Conservation (phyloP, 2,888 invertebrate species). For the Drosophila gaucha region DNA sequence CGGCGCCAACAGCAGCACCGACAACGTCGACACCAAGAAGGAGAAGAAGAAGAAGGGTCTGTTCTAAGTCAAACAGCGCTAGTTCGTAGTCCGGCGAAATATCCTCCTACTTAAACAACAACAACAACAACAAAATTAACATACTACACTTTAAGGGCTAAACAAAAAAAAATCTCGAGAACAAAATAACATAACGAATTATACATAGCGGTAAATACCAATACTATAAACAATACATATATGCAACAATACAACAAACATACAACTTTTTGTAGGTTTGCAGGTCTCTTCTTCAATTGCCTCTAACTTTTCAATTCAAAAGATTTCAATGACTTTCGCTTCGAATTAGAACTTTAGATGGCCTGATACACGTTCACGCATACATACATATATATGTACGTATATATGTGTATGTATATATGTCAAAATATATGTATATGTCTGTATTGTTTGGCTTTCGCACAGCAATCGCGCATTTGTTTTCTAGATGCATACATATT, state of each 20-base stretch:
- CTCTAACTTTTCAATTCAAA: conserved; percentile 14
- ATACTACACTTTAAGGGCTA: conserved; percentile 55
- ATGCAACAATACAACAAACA: not conserved
- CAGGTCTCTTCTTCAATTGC: conserved; percentile 11
- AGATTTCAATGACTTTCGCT: conserved; percentile 17
- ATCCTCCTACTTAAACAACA: conserved; percentile 35
- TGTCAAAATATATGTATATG: conserved; percentile 2
- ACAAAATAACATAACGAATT: conserved; percentile 62
- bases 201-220: conserved; percentile 51
- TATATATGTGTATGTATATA: conserved; percentile 2
- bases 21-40: conserved; percentile 82
- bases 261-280: not conserved
- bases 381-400: not conserved
- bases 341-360: conserved; percentile 6
- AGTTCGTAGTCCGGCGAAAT: conserved; percentile 21
- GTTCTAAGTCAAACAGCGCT: conserved; percentile 75
- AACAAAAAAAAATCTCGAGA: conserved; percentile 74
- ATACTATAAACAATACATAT: conserved; percentile 27
- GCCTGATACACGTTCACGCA: not conserved
- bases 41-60: conserved; percentile 83
- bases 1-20: conserved; percentile 91
- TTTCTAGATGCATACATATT: conserved; percentile 68
- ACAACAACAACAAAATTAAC: conserved; percentile 12
- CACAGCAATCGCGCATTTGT: conserved; percentile 75
- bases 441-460: conserved; percentile 56